phyloP scores from a whole-genome alignment of 1,140 invertebrate genomes.

The Drosophila subobscura region DNA sequence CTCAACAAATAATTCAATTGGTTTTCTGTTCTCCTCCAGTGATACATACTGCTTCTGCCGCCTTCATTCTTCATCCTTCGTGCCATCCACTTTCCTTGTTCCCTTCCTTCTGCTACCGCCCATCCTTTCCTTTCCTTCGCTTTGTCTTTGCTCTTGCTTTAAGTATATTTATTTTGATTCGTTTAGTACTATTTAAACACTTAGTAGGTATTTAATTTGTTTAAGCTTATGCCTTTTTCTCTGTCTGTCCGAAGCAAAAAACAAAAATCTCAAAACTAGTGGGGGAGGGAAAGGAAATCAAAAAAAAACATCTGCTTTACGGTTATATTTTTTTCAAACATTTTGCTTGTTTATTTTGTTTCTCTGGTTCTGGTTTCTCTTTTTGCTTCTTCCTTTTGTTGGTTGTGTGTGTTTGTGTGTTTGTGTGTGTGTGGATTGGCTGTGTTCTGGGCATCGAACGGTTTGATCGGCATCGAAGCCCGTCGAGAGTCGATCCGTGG shows the following conservation, averaged over 20 bases:
- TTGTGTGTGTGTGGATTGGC: slow-evolving; percentile 18
- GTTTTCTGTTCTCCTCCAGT: slow-evolving; percentile 7
- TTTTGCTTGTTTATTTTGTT: slow-evolving; percentile 68
- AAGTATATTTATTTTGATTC: slow-evolving; percentile 55
- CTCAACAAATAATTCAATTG: slow-evolving; percentile 77
- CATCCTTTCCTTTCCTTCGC: slow-evolving; percentile 7
- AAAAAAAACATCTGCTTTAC: slow-evolving; percentile 19
- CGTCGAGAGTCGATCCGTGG: slow-evolving; percentile 35
- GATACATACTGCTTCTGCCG: background rate
- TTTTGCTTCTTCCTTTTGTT: slow-evolving; percentile 29
- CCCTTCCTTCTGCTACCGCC: slow-evolving; percentile 21
- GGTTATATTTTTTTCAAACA: slow-evolving; percentile 56
- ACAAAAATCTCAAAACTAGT: slow-evolving; percentile 2
- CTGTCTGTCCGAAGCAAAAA: slow-evolving; percentile 20
- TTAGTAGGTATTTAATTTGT: slow-evolving; percentile 66
- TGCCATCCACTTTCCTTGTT: slow-evolving; percentile 13
- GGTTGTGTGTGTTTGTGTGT: slow-evolving; percentile 15
- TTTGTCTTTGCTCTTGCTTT: slow-evolving; percentile 33
- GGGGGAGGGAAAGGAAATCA: background rate
- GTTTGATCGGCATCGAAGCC: background rate
- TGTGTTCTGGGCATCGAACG: slow-evolving; percentile 31
- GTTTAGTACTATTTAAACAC: slow-evolving; percentile 74
- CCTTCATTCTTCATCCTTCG: slow-evolving; percentile 30
- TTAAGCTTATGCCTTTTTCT: slow-evolving; percentile 44
- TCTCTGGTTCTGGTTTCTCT: slow-evolving; percentile 41